A percentile compares a stretch with the other conserved stretches of the same genome.
Evolutionary conservation across 2,113 vertebrate species (phyloP).

Genomic region (Thamnophis sirtalis): DNA sequence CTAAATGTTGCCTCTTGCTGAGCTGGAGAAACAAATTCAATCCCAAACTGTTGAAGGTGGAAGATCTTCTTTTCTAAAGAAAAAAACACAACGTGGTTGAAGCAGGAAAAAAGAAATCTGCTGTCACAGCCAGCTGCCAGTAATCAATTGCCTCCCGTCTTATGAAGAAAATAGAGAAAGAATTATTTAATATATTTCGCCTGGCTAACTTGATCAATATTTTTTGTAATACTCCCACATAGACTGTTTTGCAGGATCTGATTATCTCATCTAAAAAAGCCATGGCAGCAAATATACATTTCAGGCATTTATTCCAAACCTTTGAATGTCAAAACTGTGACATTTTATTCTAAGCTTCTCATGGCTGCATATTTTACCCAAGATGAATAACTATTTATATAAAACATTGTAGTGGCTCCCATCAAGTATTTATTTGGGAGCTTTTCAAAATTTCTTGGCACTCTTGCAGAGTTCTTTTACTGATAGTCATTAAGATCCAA

Average conservation of each 20-base stretch:
- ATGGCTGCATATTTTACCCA: slow-evolving; percentile 38
- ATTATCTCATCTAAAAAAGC: slow-evolving; percentile 20
- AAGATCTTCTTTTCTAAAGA: neutral
- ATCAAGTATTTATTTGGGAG: slow-evolving; percentile 37
- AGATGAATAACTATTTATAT: slow-evolving; percentile 27
- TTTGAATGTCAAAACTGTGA: slow-evolving; percentile 42
- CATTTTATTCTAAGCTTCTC: slow-evolving; percentile 37
- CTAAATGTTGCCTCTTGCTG: neutral
- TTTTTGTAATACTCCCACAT: slow-evolving; percentile 10
- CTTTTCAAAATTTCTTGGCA: slow-evolving; percentile 44
- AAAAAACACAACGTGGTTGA: rapidly evolving
- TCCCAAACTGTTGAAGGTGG: neutral
- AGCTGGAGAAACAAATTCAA: neutral
- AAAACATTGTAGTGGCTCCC: slow-evolving; percentile 45
- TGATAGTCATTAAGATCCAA: neutral
- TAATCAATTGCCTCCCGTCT: neutral
- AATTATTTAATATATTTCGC: neutral
- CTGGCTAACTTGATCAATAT: neutral
- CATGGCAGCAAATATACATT: slow-evolving; percentile 23
- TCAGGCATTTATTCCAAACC: slow-evolving; percentile 35
- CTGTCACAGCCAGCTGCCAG: neutral
- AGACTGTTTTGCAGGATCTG: neutral
- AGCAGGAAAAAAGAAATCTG: neutral
- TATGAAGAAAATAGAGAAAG: neutral
- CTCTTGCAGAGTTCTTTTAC: slow-evolving; percentile 4